phyloP scores from a whole-genome alignment of 2,888 invertebrate genomes.

The Litoditis marina region DNA sequence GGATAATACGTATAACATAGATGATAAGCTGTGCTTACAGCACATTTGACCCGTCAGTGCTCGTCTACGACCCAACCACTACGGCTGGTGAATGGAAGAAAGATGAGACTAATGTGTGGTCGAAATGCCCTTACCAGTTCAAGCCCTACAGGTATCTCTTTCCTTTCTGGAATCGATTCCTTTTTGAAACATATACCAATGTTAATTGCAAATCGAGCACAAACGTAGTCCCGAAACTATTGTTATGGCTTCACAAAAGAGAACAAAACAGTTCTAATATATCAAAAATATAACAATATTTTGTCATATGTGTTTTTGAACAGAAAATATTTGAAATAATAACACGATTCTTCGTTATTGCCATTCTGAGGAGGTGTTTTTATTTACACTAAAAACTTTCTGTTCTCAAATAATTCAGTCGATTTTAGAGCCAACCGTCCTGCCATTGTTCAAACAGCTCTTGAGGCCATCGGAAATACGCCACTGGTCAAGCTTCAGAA shows the following conservation, averaged over 20 bases:
- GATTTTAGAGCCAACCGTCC: constrained; percentile 35
- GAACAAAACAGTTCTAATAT: no score
- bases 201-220: no score
- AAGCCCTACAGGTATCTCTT: constrained; percentile 30
- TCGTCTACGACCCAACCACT: constrained; percentile 42
- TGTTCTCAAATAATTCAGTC: neutral
- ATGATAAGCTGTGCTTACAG: no score
- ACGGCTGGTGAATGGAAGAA: constrained; percentile 41
- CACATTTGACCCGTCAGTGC: constrained; percentile 28
- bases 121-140: constrained; percentile 29
- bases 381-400: no score
- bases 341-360: neutral
- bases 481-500: constrained; percentile 55
- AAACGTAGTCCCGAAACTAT: no score
- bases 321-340: neutral
- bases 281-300: no score
- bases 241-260: no score
- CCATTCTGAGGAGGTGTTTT: no score
- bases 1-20: no score
- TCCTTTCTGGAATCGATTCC: no score
- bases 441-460: constrained; percentile 44
- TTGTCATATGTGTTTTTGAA: neutral
- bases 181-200: no score
- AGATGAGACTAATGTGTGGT: constrained; percentile 28
- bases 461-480: constrained; percentile 58